These are phyloP conservation scores for Ceratosolen solmsi DNA, from an alignment of 1,140 invertebrate species.

Conservation along the genomic window DNA sequence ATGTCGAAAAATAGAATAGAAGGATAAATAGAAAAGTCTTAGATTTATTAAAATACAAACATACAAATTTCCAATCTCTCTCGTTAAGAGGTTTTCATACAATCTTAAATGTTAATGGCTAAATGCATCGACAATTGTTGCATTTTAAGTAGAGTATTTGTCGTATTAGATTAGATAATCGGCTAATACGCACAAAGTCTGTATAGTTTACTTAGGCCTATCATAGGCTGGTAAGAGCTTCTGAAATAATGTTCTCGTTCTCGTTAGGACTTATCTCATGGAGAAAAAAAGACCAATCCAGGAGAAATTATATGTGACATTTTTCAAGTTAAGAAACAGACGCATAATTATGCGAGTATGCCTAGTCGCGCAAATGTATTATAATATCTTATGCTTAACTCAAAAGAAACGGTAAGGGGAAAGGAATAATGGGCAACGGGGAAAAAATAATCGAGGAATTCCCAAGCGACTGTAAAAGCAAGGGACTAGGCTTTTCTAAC, in stretches of 20 bases:
- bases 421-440: conserved; percentile 4
- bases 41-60: too few species aligned
- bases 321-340: conserved; percentile 44
- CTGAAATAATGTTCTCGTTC: conserved; percentile 32
- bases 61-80: too few species aligned
- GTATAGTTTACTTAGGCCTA: neutral
- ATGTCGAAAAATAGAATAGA: too few species aligned
- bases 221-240: neutral
- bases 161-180: neutral
- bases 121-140: neutral
- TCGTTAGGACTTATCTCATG: neutral
- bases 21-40: too few species aligned
- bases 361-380: conserved; percentile 6
- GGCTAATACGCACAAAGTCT: neutral
- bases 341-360: conserved; percentile 38
- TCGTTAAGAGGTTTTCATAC: neutral
- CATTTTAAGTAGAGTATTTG: neutral
- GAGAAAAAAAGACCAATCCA: neutral
- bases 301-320: conserved; percentile 23
- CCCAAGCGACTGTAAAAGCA: conserved; percentile 22
- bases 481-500: conserved; percentile 37
- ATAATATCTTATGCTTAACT: conserved; percentile 28
- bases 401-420: conserved; percentile 8
- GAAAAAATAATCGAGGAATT: conserved; percentile 38
- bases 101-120: too few species aligned